Base-by-base conservation (phyloP, 2,888 invertebrate genomes). In the Hydraecia micacea region DNA sequence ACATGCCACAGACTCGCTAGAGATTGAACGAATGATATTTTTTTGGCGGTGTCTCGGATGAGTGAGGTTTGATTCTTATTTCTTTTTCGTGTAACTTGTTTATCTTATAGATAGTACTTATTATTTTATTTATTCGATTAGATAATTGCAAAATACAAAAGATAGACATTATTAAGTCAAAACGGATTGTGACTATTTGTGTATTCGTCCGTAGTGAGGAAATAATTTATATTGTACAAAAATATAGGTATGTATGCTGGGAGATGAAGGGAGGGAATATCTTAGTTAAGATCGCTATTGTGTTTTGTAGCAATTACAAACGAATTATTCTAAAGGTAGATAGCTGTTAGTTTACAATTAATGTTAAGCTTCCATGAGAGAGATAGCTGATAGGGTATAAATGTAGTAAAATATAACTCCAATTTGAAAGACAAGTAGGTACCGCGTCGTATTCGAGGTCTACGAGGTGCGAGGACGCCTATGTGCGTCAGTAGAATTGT, bases 1-100 rank as follows among this genome's bases (percentile, higher is more conserved):
- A 13, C 11, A 32, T 49, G 39, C 75, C 80, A 71, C 71, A 84
- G 88, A 82, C 42, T 72, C 36, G 6, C 70, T 72, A 80, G 49
- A 73, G 15, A 74, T 63, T 80, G 80, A 74, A 67, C 46, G 79
- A 80, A 58, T 68, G 79, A 62, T 63, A 46, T 62, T n/a, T 73
- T 58, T 52, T 42, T 25, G n/a, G 25, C 28, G 28, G 36, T 18
- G 39, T 39, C 9, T 11, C 21, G 46, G 58, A 55, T 67, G 55
- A 71, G 8, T 58, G 66, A 13, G 8, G 32, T 46, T 52, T 63
- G 39, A 15, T 15, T 72, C 36, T 65, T 60, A 66, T n/a, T 13
- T 55, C 6, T 62, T 28, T 80, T 49, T 58, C 2, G 13, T n/a
- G 9, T 15, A 46, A 32, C 11, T 52, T 75, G 11, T 52, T 80